phyloP scores from a whole-genome alignment of 1,140 invertebrate genomes.

The Kradibia gibbosae region DNA sequence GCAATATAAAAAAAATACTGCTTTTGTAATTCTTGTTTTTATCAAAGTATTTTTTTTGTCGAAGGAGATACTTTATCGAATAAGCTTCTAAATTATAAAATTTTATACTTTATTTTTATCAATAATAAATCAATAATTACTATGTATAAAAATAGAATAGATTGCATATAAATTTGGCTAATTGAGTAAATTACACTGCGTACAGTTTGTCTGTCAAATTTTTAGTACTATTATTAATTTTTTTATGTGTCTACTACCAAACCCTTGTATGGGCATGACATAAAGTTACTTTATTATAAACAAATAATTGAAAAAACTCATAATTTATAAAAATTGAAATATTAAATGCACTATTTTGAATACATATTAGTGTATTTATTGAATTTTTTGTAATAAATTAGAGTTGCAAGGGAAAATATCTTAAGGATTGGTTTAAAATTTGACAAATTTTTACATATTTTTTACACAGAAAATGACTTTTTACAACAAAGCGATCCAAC shows the following conservation, averaged over 20 bases:
- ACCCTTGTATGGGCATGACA: constrained; percentile 71
- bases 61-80: constrained; percentile 44
- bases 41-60: constrained; percentile 43
- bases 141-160: constrained; percentile 49
- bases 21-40: neutral
- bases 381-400: constrained; percentile 55
- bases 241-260: constrained; percentile 70
- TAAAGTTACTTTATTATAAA: constrained; percentile 62
- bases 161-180: constrained; percentile 58
- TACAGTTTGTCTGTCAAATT: constrained; percentile 65
- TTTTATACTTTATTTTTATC: constrained; percentile 8
- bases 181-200: constrained; percentile 60
- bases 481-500: constrained; percentile 76
- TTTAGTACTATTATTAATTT: constrained; percentile 68
- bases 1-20: constrained; percentile 13
- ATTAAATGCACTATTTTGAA: neutral
- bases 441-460: constrained; percentile 55
- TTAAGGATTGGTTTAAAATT: constrained; percentile 31
- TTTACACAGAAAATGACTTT: constrained; percentile 73
- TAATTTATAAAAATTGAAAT: constrained; percentile 9
- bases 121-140: constrained; percentile 5
- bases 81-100: constrained; percentile 19
- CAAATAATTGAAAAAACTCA: constrained; percentile 2
- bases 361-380: constrained; percentile 62
- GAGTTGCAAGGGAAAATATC: constrained; percentile 49